These are phyloP conservation scores for Heliocidaris tuberculata DNA, from an alignment of 35 echinoderm and acorn worm species.

Conservation along the genomic window DNA sequence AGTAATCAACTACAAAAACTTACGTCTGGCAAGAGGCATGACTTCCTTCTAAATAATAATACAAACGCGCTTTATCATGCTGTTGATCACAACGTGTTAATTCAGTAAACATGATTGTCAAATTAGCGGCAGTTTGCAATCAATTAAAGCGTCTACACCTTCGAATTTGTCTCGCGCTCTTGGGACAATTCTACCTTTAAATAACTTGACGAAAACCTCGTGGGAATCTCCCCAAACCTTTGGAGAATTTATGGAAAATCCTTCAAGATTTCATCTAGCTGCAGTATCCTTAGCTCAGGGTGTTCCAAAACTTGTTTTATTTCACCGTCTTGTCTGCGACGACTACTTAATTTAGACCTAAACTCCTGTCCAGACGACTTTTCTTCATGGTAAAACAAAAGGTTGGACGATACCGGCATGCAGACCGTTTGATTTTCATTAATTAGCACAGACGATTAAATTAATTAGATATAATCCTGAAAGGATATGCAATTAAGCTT, in stretches of 20 bases:
- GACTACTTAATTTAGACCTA: not conserved
- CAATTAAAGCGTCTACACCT: not conserved
- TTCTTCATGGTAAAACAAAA: not conserved
- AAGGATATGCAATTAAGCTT: constrained; percentile 36
- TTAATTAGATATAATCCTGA: constrained; percentile 27
- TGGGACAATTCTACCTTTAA: not conserved
- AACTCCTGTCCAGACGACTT: not conserved
- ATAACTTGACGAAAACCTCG: not conserved
- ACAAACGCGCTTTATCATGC: not conserved
- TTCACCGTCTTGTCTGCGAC: not conserved
- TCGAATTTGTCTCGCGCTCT: not conserved
- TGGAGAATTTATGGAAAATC: not conserved
- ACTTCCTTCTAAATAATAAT: too few species aligned
- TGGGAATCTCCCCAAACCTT: not conserved
- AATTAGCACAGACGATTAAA: constrained; percentile 33
- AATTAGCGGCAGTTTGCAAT: not conserved
- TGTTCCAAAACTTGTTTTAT: not conserved
- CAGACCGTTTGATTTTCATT: not conserved
- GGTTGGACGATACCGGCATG: not conserved
- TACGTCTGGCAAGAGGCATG: too few species aligned
- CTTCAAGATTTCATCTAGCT: not conserved
- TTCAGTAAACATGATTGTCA: not conserved
- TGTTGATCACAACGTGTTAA: not conserved
- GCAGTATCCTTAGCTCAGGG: not conserved
- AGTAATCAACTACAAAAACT: too few species aligned